phyloP scores from a whole-genome alignment of 2,797 vertebrate genomes.

The Novumbra hubbsi region DNA sequence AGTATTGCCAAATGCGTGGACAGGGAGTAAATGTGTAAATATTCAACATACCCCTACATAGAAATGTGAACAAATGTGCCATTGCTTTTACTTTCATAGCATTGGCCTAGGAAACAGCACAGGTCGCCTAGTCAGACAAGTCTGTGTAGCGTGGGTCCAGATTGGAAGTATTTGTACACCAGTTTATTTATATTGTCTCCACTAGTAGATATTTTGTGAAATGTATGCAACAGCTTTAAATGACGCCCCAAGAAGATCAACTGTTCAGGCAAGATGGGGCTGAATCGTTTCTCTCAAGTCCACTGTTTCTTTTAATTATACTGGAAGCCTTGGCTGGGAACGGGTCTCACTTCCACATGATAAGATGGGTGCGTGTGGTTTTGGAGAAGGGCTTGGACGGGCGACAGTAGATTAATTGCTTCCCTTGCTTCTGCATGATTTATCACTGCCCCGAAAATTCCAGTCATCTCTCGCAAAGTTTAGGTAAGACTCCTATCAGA shows the following conservation, averaged over 20 bases:
- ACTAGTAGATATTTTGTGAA: too few species aligned
- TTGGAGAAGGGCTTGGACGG: conserved; percentile 22
- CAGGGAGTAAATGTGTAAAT: too few species aligned
- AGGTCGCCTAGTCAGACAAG: too few species aligned
- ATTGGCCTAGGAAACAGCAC: too few species aligned
- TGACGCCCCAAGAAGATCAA: conserved; percentile 16
- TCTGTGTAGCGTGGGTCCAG: too few species aligned
- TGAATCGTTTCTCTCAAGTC: conserved; percentile 26
- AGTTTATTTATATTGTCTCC: too few species aligned
- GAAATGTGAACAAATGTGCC: too few species aligned
- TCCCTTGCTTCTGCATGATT: neutral
- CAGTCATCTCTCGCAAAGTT: neutral
- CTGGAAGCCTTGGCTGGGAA: conserved; percentile 29
- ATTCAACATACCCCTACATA: too few species aligned
- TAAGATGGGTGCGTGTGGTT: conserved; percentile 41
- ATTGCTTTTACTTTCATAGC: too few species aligned
- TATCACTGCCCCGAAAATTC: neutral
- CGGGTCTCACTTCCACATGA: conserved; percentile 46
- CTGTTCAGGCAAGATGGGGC: conserved; percentile 42
- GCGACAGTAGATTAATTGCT: neutral
- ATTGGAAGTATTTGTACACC: too few species aligned
- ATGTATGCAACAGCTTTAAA: too few species aligned
- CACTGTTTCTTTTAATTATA: conserved; percentile 58
- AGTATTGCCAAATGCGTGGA: too few species aligned
- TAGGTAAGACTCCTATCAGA: neutral